These are phyloP conservation scores for Anodontia alba DNA, from an alignment of 2,888 invertebrate genomes.

Conservation along the genomic window DNA sequence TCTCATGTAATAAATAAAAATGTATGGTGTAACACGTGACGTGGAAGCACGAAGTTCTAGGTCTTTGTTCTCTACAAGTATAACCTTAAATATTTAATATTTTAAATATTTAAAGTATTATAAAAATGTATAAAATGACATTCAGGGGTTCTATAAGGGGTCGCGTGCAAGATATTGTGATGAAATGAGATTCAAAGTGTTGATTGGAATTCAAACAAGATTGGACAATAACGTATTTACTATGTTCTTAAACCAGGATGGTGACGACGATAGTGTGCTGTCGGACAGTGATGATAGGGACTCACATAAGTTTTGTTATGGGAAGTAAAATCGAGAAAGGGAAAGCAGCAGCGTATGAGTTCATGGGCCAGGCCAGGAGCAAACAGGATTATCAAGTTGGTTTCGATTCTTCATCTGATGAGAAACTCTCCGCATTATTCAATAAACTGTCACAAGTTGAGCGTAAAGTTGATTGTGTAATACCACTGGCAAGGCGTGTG, in stretches of 20 bases:
- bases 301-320: too few relatives aligned
- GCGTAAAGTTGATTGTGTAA: background rate
- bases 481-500: background rate
- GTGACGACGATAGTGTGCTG: background rate
- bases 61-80: too few relatives aligned
- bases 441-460: background rate
- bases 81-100: too few relatives aligned
- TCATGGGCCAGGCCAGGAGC: background rate
- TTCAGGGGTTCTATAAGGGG: background rate
- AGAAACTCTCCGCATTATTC: background rate
- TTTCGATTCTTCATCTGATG: slow-evolving; percentile 1
- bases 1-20: too few relatives aligned
- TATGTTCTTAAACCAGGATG: background rate
- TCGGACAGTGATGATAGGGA: background rate
- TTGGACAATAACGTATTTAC: background rate
- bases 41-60: too few relatives aligned
- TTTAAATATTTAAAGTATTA: too few relatives aligned
- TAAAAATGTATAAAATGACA: background rate
- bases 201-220: background rate
- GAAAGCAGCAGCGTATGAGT: background rate
- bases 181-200: background rate
- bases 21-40: too few relatives aligned
- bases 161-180: background rate
- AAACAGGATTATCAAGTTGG: background rate
- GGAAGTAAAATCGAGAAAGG: background rate